A percentile compares a stretch with the other conserved stretches of the same genome.
phyloP scores from a whole-genome alignment of 2,113 vertebrate genomes.

The Mungos mungo region DNA sequence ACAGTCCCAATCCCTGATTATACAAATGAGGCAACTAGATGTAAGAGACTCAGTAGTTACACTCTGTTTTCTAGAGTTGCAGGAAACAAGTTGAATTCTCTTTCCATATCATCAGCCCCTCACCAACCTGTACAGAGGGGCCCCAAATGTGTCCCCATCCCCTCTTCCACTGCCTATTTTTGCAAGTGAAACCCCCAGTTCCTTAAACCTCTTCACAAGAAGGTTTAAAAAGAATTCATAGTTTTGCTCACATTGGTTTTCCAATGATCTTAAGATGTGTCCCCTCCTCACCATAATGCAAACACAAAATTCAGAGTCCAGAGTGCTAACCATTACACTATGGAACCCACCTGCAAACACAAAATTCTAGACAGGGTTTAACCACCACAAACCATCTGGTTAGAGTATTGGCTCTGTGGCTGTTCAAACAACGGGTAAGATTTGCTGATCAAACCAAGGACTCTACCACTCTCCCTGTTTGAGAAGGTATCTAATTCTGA shows the following conservation, averaged over 20 bases:
- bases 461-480: background rate
- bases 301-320: background rate
- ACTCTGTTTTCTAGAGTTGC: background rate
- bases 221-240: background rate
- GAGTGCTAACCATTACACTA: too few species aligned
- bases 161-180: background rate
- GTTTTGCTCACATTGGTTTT: background rate
- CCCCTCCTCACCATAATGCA: background rate
- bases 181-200: background rate
- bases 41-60: background rate
- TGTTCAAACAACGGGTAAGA: background rate
- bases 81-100: background rate
- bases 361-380: background rate
- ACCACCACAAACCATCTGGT: background rate
- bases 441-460: background rate
- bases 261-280: background rate
- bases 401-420: background rate
- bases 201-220: background rate
- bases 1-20: background rate
- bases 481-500: background rate
- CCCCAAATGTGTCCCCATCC: accelerated
- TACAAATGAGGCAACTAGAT: background rate
- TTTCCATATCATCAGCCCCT: background rate
- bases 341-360: too few species aligned
- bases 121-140: background rate